These are phyloP conservation scores for Pogonomyrmex californicus DNA, from an alignment of 1,140 invertebrate species.

Conservation along the genomic window DNA sequence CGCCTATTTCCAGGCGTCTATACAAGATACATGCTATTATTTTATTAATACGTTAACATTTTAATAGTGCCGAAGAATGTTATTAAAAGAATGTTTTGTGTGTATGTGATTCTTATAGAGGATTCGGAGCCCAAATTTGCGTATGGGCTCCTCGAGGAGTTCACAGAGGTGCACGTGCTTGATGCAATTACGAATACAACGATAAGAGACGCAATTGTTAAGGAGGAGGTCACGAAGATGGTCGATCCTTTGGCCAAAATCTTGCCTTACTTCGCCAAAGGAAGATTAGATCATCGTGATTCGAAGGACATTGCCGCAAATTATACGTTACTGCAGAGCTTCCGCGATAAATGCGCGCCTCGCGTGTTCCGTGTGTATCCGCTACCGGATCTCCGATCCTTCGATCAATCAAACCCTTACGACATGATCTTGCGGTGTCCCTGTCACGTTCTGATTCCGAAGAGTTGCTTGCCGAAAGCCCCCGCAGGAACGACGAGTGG, in stretches of 20 bases:
- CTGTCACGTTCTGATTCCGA: constrained; percentile 70
- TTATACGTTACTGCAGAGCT: constrained; percentile 53
- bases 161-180: constrained; percentile 82
- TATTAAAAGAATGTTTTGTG: constrained; percentile 8
- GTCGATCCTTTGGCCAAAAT: constrained; percentile 13
- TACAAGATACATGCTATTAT: too few relatives aligned
- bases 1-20: too few relatives aligned
- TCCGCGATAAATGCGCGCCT: constrained; percentile 14
- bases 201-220: neutral
- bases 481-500: neutral
- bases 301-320: neutral
- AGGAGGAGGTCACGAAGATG: neutral
- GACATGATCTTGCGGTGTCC: constrained; percentile 52
- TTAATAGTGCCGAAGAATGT: too few relatives aligned
- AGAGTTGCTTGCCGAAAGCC: constrained; percentile 47
- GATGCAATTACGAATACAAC: constrained; percentile 29
- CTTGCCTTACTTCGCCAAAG: neutral
- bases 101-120: constrained; percentile 71
- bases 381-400: constrained; percentile 11
- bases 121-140: constrained; percentile 76
- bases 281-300: neutral
- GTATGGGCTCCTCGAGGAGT: constrained; percentile 80
- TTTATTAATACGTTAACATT: too few relatives aligned
- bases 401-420: constrained; percentile 5
- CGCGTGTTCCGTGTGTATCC: constrained; percentile 68